A percentile compares a stretch with the other conserved stretches of the same genome.
Evolutionary conservation across 2,888 invertebrate genomes (phyloP).

Genomic region (Lasioglossum marginatum): DNA sequence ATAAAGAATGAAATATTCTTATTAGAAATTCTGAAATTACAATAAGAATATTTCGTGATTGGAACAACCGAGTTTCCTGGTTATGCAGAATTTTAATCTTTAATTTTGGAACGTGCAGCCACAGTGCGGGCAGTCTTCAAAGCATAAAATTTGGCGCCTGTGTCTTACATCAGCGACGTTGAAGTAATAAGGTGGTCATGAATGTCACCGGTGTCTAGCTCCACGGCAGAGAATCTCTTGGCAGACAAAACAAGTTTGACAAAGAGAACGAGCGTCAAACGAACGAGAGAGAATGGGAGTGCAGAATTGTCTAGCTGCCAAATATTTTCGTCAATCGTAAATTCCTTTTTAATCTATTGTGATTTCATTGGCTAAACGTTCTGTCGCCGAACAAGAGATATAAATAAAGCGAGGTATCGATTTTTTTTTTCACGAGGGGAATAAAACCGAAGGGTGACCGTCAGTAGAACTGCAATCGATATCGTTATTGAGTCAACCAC

Average conservation of each 20-base stretch:
- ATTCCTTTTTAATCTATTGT: conserved; percentile 13
- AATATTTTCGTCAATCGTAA: conserved; percentile 16
- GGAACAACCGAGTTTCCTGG: not conserved
- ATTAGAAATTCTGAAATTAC: not conserved
- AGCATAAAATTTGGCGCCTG: conserved; percentile 52
- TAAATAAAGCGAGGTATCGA: conserved; percentile 76
- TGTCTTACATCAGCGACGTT: conserved; percentile 35
- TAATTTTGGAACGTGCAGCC: not conserved
- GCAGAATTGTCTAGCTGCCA: conserved; percentile 30
- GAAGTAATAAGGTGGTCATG: conserved; percentile 50
- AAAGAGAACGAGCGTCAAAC: not conserved
- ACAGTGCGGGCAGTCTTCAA: not conserved
- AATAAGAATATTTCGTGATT: not conserved
- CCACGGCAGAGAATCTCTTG: conserved; percentile 24
- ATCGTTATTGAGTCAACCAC: conserved; percentile 65
- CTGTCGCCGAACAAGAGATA: conserved; percentile 48
- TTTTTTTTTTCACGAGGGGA: conserved; percentile 66
- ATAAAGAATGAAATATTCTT: not conserved
- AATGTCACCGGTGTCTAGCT: conserved; percentile 55
- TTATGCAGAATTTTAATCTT: not conserved
- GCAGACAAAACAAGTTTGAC: conserved; percentile 19
- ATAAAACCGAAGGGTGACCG: conserved; percentile 70
- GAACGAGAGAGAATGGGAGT: conserved; percentile 17
- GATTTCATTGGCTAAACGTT: conserved; percentile 33
- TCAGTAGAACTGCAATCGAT: conserved; percentile 72